Evolutionary conservation across 2,888 invertebrate species (phyloP).

Genomic region (Anaspis maculata): DNA sequence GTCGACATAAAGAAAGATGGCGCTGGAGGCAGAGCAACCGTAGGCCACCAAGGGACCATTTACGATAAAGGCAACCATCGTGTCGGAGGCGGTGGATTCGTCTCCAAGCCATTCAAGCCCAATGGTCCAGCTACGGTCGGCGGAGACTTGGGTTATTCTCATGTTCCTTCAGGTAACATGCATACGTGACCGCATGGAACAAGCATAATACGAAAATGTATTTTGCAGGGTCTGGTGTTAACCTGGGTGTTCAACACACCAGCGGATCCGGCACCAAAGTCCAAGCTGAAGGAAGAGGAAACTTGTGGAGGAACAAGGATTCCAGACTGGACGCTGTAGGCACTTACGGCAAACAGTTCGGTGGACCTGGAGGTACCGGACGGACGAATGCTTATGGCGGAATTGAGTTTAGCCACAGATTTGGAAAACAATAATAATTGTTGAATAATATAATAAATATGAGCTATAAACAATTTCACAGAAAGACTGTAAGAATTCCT

Average conservation of each 20-base stretch:
- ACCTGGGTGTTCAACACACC: neutral
- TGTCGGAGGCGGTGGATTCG: slow-evolving; percentile 22
- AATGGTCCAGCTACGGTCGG: slow-evolving; percentile 21
- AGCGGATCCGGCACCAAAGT: neutral
- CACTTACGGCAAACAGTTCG: too few species aligned
- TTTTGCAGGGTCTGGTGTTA: neutral
- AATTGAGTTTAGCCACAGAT: too few species aligned
- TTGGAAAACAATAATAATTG: too few species aligned
- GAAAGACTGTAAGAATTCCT: too few species aligned
- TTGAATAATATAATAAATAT: too few species aligned
- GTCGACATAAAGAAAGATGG: slow-evolving; percentile 1
- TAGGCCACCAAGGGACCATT: slow-evolving; percentile 23
- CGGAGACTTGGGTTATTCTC: slow-evolving; percentile 23
- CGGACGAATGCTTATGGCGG: too few species aligned
- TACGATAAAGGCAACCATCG: slow-evolving; percentile 19
- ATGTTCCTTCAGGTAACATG: slow-evolving; percentile 23
- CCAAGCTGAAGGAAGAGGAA: too few species aligned
- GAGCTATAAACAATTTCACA: too few species aligned
- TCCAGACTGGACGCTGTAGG: too few species aligned
- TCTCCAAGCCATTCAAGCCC: slow-evolving; percentile 22
- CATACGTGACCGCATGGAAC: too few species aligned
- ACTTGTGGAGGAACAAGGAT: too few species aligned
- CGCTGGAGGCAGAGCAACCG: slow-evolving; percentile 8
- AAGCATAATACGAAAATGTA: neutral
- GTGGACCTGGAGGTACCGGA: too few species aligned